Evolutionary conservation across 2,113 vertebrate species (phyloP).

Genomic region (Epinephelus lanceolatus): DNA sequence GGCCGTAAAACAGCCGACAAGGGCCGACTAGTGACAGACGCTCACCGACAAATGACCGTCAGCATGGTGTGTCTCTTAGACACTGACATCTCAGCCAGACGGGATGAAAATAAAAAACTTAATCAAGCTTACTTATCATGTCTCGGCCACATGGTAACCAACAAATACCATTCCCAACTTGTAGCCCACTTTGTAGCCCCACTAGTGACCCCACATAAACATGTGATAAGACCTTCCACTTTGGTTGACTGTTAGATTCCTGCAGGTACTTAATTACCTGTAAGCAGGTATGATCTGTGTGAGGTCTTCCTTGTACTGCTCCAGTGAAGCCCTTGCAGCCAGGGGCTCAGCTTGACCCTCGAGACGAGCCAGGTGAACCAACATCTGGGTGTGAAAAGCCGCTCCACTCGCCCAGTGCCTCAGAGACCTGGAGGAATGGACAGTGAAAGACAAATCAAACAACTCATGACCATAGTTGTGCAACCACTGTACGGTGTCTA

Average conservation of each 20-base stretch:
- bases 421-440: conserved; percentile 61
- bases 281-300: conserved; percentile 72
- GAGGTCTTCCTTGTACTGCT: conserved; percentile 76
- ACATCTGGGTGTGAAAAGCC: conserved; percentile 77
- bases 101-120: too few relatives aligned
- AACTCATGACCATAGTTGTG: not conserved
- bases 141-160: not conserved
- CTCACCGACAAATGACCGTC: too few relatives aligned
- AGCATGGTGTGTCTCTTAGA: too few relatives aligned
- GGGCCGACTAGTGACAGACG: too few relatives aligned
- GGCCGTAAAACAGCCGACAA: too few relatives aligned
- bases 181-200: too few relatives aligned
- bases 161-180: not conserved
- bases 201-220: too few relatives aligned
- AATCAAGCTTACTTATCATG: too few relatives aligned
- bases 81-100: too few relatives aligned
- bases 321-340: conserved; percentile 65
- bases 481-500: too few relatives aligned
- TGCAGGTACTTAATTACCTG: conserved; percentile 55
- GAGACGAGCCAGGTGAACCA: conserved; percentile 74
- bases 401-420: conserved; percentile 80
- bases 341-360: conserved; percentile 57
- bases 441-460: not conserved
- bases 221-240: not conserved
- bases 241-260: not conserved